Percentiles rank a stretch among this genome's conserved stretches.
Evolutionary conservation across 2,113 vertebrate species (phyloP).

Genomic region (Rhipidura dahli): DNA sequence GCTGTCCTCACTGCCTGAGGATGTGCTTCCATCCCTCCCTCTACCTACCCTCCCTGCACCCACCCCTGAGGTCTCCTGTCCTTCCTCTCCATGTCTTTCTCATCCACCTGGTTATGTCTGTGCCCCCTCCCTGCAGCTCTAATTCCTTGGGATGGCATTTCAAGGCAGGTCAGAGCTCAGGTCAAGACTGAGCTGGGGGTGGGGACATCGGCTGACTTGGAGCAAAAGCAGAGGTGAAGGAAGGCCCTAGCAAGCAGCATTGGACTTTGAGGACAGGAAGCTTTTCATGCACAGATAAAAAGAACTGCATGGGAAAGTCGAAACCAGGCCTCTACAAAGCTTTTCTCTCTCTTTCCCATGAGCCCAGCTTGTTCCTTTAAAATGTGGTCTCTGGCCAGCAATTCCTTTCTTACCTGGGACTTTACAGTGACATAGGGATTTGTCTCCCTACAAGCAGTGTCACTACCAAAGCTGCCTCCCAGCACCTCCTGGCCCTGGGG

Average conservation of each 20-base stretch:
- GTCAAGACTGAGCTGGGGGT: background rate
- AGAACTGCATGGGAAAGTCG: background rate
- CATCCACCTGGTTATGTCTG: fast-evolving
- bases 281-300: conserved; percentile 25
- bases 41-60: background rate
- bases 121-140: background rate
- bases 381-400: background rate
- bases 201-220: fast-evolving
- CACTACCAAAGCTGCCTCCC: background rate
- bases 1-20: fast-evolving
- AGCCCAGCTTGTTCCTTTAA: background rate
- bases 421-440: background rate
- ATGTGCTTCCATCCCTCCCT: background rate
- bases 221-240: conserved; percentile 8
- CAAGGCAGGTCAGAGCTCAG: background rate
- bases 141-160: background rate
- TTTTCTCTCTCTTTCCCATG: background rate
- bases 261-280: background rate
- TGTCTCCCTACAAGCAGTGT: background rate
- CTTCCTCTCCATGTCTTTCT: background rate
- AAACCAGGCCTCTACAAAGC: background rate
- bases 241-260: background rate
- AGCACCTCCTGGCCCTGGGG: background rate
- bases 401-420: background rate
- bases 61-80: background rate